Conservation (phyloP, 1,140 invertebrate species). For the Macrobrachium rosenbergii region DNA sequence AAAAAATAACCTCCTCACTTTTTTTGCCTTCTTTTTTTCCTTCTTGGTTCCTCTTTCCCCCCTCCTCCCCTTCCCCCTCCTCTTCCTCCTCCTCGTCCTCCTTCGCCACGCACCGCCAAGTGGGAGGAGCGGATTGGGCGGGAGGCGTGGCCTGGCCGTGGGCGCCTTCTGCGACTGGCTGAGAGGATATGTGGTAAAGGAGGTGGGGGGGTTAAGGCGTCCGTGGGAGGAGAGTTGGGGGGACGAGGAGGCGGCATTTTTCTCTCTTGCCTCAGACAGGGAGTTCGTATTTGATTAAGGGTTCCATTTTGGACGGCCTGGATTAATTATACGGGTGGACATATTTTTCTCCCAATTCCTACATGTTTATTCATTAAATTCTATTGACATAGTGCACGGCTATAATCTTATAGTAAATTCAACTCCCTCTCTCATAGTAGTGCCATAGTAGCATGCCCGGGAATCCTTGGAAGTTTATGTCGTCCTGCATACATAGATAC, state of each 20-base stretch:
- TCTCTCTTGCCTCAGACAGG: constrained; percentile 43
- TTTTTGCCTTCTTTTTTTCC: too few species aligned
- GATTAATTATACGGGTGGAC: constrained; percentile 57
- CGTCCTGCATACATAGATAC: too few species aligned
- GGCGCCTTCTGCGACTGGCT: constrained; percentile 19
- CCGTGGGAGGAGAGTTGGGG: constrained; percentile 46
- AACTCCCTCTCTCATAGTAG: too few species aligned
- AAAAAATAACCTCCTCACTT: constrained; percentile 32
- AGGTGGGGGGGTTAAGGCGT: constrained; percentile 55
- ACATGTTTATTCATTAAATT: constrained; percentile 55
- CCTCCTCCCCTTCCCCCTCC: background rate
- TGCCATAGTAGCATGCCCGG: too few species aligned
- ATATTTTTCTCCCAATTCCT: constrained; percentile 33
- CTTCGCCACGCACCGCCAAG: constrained; percentile 38
- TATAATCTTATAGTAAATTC: background rate
- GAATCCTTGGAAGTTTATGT: too few species aligned
- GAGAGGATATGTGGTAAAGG: constrained; percentile 45
- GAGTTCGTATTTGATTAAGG: constrained; percentile 57
- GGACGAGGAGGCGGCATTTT: constrained; percentile 55
- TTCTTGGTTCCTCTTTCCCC: background rate
- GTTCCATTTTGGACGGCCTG: constrained; percentile 52
- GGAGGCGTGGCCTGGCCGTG: constrained; percentile 32
- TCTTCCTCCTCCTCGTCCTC: constrained; percentile 27
- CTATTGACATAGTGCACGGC: constrained; percentile 31
- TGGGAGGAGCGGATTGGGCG: constrained; percentile 52